Percentiles rank a stretch among this genome's conserved stretches.
Conservation (phyloP, 2,797 vertebrate genomes). For the Prunella strophiata region DNA sequence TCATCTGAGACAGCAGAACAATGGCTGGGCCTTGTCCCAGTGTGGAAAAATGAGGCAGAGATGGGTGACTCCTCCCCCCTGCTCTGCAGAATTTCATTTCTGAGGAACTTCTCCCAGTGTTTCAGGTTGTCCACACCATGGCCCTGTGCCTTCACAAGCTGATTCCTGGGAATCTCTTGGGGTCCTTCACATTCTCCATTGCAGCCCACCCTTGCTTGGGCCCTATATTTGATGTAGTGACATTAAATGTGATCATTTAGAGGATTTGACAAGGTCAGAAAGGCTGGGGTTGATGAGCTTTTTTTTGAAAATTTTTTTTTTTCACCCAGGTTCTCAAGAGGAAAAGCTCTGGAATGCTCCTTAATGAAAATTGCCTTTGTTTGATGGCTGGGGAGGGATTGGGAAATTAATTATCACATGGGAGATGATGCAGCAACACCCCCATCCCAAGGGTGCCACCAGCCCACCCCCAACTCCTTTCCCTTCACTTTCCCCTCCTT, state of each 20-base stretch:
- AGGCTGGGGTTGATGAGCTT: fast-evolving
- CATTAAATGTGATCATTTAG: not conserved
- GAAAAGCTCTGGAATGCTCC: not conserved
- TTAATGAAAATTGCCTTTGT: not conserved
- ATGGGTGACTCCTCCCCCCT: fast-evolving
- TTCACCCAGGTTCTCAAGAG: not conserved
- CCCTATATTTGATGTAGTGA: not conserved
- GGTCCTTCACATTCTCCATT: fast-evolving
- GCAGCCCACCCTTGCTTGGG: not conserved
- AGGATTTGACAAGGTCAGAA: not conserved
- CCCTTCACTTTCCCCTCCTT: not conserved
- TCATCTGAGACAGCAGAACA: fast-evolving
- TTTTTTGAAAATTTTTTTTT: not conserved
- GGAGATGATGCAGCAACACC: not conserved
- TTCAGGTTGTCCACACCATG: fast-evolving
- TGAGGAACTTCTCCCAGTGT: not conserved
- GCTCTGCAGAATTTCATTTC: fast-evolving
- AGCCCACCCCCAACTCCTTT: fast-evolving
- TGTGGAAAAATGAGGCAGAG: not conserved
- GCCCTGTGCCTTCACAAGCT: fast-evolving
- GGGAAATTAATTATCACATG: not conserved
- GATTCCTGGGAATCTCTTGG: not conserved
- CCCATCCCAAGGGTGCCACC: not conserved
- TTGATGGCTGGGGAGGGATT: fast-evolving
- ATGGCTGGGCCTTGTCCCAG: not conserved